A percentile compares a stretch with the other conserved stretches of the same genome.
phyloP scores from a whole-genome alignment of 2,888 invertebrate species.

The Acleris holmiana region DNA sequence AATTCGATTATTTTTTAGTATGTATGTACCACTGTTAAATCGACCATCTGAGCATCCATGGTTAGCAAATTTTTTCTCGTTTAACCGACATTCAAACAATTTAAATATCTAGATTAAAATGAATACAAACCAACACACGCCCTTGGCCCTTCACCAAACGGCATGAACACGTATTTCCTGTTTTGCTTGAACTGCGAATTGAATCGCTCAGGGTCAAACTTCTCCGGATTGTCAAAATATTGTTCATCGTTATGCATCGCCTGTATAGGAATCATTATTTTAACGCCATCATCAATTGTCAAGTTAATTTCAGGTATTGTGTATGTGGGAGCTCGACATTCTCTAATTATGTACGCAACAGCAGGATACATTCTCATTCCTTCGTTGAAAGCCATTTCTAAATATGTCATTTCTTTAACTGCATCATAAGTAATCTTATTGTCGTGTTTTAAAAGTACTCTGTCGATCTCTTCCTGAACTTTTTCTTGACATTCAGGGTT shows the following conservation, averaged over 20 bases:
- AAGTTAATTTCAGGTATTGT: constrained; percentile 68
- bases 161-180: constrained; percentile 63
- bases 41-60: too few relatives aligned
- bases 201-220: constrained; percentile 71
- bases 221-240: constrained; percentile 65
- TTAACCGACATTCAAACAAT: neutral
- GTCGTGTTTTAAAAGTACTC: constrained; percentile 61
- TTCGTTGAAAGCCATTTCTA: constrained; percentile 73
- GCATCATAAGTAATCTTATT: constrained; percentile 70
- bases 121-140: constrained; percentile 69
- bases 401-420: constrained; percentile 69
- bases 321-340: constrained; percentile 66
- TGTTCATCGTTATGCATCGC: constrained; percentile 70
- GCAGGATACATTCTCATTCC: constrained; percentile 74
- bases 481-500: constrained; percentile 73
- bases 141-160: constrained; percentile 75
- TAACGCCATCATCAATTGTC: constrained; percentile 65
- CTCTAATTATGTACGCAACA: constrained; percentile 66
- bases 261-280: constrained; percentile 67
- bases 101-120: neutral
- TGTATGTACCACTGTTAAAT: too few relatives aligned
- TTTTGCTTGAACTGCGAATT: constrained; percentile 53
- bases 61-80: too few relatives aligned
- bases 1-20: too few relatives aligned
- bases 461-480: constrained; percentile 72